A percentile compares a stretch with the other conserved stretches of the same genome.
These are phyloP conservation scores for Cheilosia pagana DNA, from an alignment of 2,888 invertebrate species.

Conservation along the genomic window DNA sequence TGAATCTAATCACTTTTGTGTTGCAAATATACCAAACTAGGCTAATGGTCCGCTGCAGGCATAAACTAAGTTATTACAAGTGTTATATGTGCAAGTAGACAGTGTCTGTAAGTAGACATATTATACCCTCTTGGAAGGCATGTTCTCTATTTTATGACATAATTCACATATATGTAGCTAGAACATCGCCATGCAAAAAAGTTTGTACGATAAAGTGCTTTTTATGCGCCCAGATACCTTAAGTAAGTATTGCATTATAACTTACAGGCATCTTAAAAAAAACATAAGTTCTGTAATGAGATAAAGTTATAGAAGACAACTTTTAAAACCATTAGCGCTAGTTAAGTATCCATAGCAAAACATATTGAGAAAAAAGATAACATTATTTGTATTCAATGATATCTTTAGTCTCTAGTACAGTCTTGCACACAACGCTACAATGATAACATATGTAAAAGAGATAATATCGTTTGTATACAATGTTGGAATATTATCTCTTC, in stretches of 20 bases:
- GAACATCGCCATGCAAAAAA: background rate
- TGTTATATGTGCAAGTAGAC: background rate
- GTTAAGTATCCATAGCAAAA: too few species aligned
- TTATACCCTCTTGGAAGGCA: background rate
- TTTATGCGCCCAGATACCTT: background rate
- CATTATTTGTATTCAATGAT: too few species aligned
- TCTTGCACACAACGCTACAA: too few species aligned
- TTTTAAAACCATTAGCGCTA: background rate
- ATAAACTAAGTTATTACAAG: background rate
- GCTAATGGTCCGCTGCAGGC: background rate
- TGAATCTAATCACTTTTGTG: background rate
- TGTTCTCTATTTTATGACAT: background rate
- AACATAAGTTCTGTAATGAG: background rate
- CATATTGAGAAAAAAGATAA: too few species aligned
- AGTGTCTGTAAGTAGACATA: background rate
- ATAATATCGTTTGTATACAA: too few species aligned
- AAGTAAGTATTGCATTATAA: background rate
- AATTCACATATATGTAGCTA: background rate
- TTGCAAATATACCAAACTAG: conserved; percentile 1
- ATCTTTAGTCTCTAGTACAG: too few species aligned
- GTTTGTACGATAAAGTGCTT: background rate
- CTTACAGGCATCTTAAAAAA: background rate
- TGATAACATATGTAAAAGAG: too few species aligned
- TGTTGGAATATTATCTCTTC: too few species aligned
- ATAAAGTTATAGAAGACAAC: background rate